Evolutionary conservation across 2,888 invertebrate genomes (phyloP), one percentile per base, ranked within the genome.

Genomic region (Acanthacorydalis orientalis): DNA sequence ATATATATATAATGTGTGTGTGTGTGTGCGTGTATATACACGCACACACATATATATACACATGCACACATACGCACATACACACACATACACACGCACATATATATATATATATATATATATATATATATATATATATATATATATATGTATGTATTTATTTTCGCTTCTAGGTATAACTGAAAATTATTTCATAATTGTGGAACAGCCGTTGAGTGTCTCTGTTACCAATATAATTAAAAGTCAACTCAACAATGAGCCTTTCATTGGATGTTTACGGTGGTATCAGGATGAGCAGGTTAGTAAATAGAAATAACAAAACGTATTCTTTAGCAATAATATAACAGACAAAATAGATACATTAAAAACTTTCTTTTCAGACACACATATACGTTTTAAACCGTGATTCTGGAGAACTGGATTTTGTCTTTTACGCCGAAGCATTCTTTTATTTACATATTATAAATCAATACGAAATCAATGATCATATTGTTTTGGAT

Each of bases 151-250:
- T 23, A 23, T 23, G 6, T 23, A 23, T 23, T 4, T 23, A 23
- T 23, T 41, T 16, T 6, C 16, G 7, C 23, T 49, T 55, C 48
- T 49, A 65, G 66, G 85, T 34, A 73, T 93, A 51, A 90, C 92
- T 0, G 79, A 86, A 43, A 83, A 88, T 58, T 92, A 81, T 64
- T 88, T 84, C 59, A 73, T 95, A 49, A 78, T 93, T 46, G 77
- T 93, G 38, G 93, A 95, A 59, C 93, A 93, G 64, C 91, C 93
- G 0, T 56, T 95, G 43, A 74, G 80, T 2, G 69, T 89, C 15
- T 86, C 83, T 0, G 55, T 88, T 2, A 64, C 74, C 1, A 69
- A 73, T 1, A 63, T 80, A 51, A 60, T 83, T 1, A 69, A 72
- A 43, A 71, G 71, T 10, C 77, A 78, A 53, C 57, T 87, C 6